Evolutionary conservation across 1,140 invertebrate genomes (phyloP).

Genomic region (Acromyrmex heyeri): DNA sequence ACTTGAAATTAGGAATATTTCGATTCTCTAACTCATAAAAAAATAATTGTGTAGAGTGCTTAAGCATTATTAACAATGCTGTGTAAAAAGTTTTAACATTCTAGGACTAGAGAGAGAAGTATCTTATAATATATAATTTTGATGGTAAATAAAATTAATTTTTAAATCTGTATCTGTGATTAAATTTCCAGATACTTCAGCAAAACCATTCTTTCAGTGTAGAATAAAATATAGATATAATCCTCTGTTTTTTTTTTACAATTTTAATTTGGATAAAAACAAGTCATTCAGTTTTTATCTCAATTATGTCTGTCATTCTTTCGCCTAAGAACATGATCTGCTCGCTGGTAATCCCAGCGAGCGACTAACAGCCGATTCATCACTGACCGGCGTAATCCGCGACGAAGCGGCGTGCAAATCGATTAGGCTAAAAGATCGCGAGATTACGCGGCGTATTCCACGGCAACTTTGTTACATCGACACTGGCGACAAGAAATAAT

Average conservation of each 20-base stretch:
- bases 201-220: neutral
- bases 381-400: constrained; percentile 57
- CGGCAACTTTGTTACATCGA: constrained; percentile 59
- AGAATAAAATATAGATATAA: neutral
- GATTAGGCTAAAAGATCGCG: constrained; percentile 62
- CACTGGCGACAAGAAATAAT: constrained; percentile 48
- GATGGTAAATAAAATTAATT: too few species aligned
- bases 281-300: neutral
- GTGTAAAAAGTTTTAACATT: too few species aligned
- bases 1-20: too few species aligned
- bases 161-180: too few species aligned
- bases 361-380: constrained; percentile 49
- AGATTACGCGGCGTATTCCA: constrained; percentile 52
- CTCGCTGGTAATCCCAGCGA: constrained; percentile 11
- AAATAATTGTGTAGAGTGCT: too few species aligned
- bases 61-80: too few species aligned
- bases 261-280: neutral
- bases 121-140: too few species aligned
- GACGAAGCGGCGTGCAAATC: constrained; percentile 61
- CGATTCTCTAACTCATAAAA: too few species aligned
- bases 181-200: too few species aligned
- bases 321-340: constrained; percentile 7
- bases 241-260: neutral
- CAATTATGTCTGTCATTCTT: constrained; percentile 1
- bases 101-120: too few species aligned